Evolutionary conservation across 2,113 vertebrate genomes (phyloP), one percentile per base, ranked within the genome.

Genomic region (Dromaius novaehollandiae): DNA sequence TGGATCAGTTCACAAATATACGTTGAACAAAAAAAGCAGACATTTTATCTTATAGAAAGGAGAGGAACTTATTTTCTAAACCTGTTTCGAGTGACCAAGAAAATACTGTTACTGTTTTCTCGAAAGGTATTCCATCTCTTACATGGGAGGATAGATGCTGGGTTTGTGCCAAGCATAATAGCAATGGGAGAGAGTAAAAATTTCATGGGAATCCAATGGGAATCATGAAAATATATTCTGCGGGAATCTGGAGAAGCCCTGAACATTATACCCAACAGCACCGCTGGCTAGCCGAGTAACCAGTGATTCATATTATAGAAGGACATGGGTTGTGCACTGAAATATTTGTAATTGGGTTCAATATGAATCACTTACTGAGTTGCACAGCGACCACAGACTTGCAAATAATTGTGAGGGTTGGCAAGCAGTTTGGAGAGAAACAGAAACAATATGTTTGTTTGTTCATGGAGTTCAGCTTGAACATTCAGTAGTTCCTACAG

Each of bases 61-160:
- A 61, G n/a, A 2, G 6, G 4, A 65, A 42, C 2, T 77, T 69
- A 38, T 61, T 75, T 77, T 75, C 40, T 34, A 86, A 66, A 32
- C 3, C 4, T 61, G 2, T 61, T 60, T 34, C 24, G 42, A 60
- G 8, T 46, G 7, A 76, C n/a, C 24, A 24, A 46, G 53, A 51
- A 92, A 71, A 79, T 32, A 83, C n/a, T n/a, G n/a, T 70, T 66
- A 50, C 17, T 71, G 8, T 17, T n/a, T 53, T 91, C 14, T 63
- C 79, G 12, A 58, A 48, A 87, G 5, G 0, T 63, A 70, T 56
- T 91, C 5, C 0, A n/a, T 77, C 88, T 90, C 58, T 83, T 19
- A 74, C 3, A 6, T 11, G 5, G 4, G 38, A 86, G 14, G 9
- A 66, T 46, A 32, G 5, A 9, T 13, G 55, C 6, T 0, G 1